Conservation (phyloP, 2,113 vertebrate species). For the Pituophis catenifer region DNA sequence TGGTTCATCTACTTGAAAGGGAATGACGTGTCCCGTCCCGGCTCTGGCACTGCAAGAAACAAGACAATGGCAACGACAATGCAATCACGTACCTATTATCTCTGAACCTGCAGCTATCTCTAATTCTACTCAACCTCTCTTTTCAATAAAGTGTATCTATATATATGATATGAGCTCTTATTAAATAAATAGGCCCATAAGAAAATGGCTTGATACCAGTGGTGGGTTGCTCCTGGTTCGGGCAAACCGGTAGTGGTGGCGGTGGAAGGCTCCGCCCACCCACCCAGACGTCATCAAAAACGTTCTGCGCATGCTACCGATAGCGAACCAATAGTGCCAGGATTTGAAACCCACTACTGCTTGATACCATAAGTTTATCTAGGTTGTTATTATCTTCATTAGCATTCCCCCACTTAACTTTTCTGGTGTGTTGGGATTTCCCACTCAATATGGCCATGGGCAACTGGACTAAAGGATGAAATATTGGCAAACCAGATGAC, state of each 20-base stretch:
- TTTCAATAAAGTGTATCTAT: background rate
- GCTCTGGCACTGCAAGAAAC: slow-evolving; percentile 57
- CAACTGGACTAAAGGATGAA: background rate
- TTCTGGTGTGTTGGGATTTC: background rate
- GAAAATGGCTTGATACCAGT: background rate
- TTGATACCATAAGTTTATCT: background rate
- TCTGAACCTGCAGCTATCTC: background rate
- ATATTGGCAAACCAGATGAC: background rate
- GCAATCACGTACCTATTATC: background rate
- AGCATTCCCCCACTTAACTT: background rate
- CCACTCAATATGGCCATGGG: background rate
- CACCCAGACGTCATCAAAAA: no score
- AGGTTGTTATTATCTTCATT: background rate
- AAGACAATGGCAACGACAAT: background rate
- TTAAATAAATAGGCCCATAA: background rate
- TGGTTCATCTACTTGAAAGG: slow-evolving; percentile 63
- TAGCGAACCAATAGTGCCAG: no score
- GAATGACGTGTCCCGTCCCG: slow-evolving; percentile 63
- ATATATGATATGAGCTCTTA: background rate
- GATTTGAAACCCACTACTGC: background rate
- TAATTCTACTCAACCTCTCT: background rate
- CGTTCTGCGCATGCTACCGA: no score
- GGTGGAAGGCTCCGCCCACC: no score
- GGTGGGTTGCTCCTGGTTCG: no score
- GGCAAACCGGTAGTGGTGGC: no score